Conservation (phyloP, 2,797 vertebrate species). For the Sebastes oblongus region DNA sequence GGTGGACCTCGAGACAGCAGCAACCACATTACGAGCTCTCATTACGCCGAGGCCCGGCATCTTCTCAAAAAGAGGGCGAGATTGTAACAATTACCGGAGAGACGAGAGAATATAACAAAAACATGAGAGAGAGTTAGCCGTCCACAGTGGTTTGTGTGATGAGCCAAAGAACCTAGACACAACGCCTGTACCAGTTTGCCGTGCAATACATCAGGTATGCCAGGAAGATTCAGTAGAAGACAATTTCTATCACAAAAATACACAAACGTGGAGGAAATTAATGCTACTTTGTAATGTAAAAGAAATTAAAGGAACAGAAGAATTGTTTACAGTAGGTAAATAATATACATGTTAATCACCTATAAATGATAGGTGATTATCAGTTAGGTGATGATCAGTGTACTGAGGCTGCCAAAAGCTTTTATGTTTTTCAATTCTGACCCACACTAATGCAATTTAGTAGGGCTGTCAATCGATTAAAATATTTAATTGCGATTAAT, state of each 20-base stretch:
- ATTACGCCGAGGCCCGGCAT: conserved; percentile 8
- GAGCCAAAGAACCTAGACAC: background rate
- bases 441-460: background rate
- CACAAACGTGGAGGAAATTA: background rate
- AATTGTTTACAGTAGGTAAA: background rate
- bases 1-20: background rate
- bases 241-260: background rate
- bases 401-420: background rate
- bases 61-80: background rate
- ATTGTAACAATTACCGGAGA: conserved; percentile 15
- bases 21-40: conserved; percentile 21
- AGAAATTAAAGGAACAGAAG: background rate
- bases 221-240: background rate
- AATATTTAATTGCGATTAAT: no score
- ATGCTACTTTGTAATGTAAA: background rate
- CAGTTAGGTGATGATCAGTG: background rate
- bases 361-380: accelerated
- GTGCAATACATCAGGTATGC: background rate
- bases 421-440: background rate
- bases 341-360: background rate
- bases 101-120: background rate
- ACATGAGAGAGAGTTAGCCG: background rate
- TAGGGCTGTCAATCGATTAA: no score
- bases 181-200: background rate
- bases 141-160: conserved; percentile 4